Evolutionary conservation across 2,888 invertebrate genomes (phyloP), one percentile per base, ranked within the genome.

Genomic region (Conus canariensis): DNA sequence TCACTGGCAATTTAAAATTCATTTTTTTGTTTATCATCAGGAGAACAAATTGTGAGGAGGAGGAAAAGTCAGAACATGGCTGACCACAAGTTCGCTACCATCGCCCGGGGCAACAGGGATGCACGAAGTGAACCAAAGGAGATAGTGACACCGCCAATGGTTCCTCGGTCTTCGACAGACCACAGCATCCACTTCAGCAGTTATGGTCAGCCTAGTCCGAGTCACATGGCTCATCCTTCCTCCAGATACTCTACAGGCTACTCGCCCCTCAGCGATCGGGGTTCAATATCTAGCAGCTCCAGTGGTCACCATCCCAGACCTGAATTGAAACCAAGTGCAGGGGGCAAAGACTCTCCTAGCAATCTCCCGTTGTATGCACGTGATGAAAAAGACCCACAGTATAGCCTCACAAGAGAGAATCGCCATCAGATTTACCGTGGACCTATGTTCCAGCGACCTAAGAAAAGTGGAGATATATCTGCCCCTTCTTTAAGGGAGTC

Each of bases 401-500:
- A 45, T 22, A 88, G 80, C 64, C 58, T 59, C 16, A 70, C 64
- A 6, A 85, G 83, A 82, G 86, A 82, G 56, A 89, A 85, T 64
- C 89, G 89, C 67, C 83, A 87, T 80, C 58, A 87, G 74, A 86
- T 88, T 77, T 88, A 60, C 89, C 70, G 89, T 19, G 89, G 60
- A 12, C 82, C 85, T 4, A 82, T 89, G 85, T 67, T 87, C 25
- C 89, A 91, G 70, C 67, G 59, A n/a, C 85, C 85, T 16, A 86
- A 88, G 80, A 60, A 86, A 19, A 89, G 70, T n/a, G 60, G 56
- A 14, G 91, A 91, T 12, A 58, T 91, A 16, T 89, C 91, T 30
- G 91, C 88, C 8, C 92, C 92, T 19, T 91, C 89, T 70, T 30
- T 92, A 85, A 91, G 91, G 85, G 92, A 92, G 64, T 92, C 92